A percentile compares a stretch with the other conserved stretches of the same genome.
These are phyloP conservation scores for Toxotes chatareus DNA, from an alignment of 2,113 vertebrate genomes.

Conservation along the genomic window DNA sequence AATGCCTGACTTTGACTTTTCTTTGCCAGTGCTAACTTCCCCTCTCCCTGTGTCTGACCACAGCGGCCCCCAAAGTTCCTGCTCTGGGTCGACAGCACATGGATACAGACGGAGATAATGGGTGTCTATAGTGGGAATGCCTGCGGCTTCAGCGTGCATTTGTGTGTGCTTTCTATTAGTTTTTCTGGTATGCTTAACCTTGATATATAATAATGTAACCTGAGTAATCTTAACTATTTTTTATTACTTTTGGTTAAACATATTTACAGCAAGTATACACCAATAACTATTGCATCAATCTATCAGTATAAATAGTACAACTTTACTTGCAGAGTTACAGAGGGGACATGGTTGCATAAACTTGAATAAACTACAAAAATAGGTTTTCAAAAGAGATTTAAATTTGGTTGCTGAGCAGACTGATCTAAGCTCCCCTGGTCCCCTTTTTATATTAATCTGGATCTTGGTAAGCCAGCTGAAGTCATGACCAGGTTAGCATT, in stretches of 20 bases:
- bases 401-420: too few relatives aligned
- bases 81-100: conserved; percentile 69
- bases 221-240: background rate
- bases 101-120: conserved; percentile 74
- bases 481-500: background rate
- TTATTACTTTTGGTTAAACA: too few relatives aligned
- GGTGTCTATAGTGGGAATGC: conserved; percentile 75
- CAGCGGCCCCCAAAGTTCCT: conserved; percentile 77
- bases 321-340: background rate
- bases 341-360: too few relatives aligned
- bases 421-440: too few relatives aligned
- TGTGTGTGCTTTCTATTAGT: conserved; percentile 25
- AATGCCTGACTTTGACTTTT: conserved; percentile 80
- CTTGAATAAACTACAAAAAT: too few relatives aligned
- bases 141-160: conserved; percentile 66
- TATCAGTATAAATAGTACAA: background rate
- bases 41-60: conserved; percentile 72
- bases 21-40: conserved; percentile 76
- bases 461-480: background rate
- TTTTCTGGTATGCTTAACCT: conserved; percentile 42
- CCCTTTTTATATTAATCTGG: background rate
- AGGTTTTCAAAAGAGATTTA: too few relatives aligned
- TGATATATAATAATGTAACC: background rate
- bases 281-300: too few relatives aligned
- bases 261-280: too few relatives aligned